phyloP scores from a whole-genome alignment of 2,888 invertebrate genomes.

The Andricus quercusramuli region DNA sequence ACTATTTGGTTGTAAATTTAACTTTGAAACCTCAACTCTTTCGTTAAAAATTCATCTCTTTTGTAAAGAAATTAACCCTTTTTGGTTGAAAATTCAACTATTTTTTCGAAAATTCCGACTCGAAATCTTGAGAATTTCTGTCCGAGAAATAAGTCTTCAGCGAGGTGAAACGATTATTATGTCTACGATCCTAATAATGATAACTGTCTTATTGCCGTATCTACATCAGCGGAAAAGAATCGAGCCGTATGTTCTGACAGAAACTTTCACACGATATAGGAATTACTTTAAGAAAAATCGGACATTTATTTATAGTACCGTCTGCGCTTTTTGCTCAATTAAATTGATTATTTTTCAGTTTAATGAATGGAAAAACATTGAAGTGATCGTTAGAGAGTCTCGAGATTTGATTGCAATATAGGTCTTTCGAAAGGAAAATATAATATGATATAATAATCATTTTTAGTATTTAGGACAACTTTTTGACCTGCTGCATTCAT shows the following conservation, averaged over 20 bases:
- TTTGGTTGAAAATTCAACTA: too few species aligned
- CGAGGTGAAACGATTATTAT: slow-evolving; percentile 55
- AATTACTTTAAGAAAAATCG: slow-evolving; percentile 11
- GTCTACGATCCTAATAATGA: slow-evolving; percentile 55
- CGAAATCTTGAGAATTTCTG: neutral
- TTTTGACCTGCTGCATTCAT: too few species aligned
- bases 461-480: too few species aligned
- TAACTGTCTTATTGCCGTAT: too few species aligned
- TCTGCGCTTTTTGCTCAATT: slow-evolving; percentile 7
- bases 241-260: too few species aligned
- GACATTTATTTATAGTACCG: slow-evolving; percentile 13
- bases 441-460: too few species aligned
- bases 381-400: neutral
- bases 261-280: slow-evolving; percentile 43
- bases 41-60: too few species aligned
- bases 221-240: too few species aligned
- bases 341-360: neutral
- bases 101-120: too few species aligned
- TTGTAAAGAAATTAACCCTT: too few species aligned
- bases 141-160: slow-evolving; percentile 50
- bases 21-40: too few species aligned
- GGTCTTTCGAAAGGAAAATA: neutral
- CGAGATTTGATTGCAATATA: neutral
- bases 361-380: neutral
- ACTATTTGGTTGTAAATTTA: too few species aligned